These are phyloP conservation scores for Diadegma fenestrale DNA, from an alignment of 2,888 invertebrate genomes.

Conservation along the genomic window DNA sequence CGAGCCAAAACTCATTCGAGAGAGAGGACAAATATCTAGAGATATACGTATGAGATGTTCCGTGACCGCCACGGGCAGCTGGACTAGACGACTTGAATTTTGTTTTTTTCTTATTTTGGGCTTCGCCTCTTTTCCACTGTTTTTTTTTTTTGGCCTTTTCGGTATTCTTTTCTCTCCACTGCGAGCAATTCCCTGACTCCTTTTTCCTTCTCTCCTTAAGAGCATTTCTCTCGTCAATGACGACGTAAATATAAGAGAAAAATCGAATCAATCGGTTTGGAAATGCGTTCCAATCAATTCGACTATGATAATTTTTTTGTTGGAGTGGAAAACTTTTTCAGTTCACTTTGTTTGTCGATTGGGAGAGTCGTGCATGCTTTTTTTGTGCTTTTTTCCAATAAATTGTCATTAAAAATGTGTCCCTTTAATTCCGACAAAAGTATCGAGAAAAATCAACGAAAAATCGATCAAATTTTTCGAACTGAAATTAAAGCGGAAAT, in stretches of 20 bases:
- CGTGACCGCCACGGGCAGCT: slow-evolving; percentile 64
- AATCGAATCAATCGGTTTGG: not conserved
- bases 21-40: not conserved
- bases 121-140: not conserved
- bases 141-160: not conserved
- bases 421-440: not conserved
- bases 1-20: slow-evolving; percentile 50
- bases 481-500: not conserved
- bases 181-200: not conserved
- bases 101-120: slow-evolving; percentile 29
- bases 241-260: not conserved
- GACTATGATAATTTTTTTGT: not conserved
- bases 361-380: not conserved
- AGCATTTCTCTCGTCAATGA: not conserved
- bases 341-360: not conserved
- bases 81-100: slow-evolving; percentile 44
- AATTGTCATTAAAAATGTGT: not conserved
- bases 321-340: not conserved
- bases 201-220: not conserved
- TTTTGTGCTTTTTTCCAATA: not conserved
- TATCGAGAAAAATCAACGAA: not conserved
- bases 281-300: not conserved
- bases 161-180: slow-evolving; percentile 34
- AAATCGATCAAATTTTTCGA: not conserved
- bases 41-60: slow-evolving; percentile 26